phyloP scores from a whole-genome alignment of 2,888 invertebrate species.

The Gibbula magus region DNA sequence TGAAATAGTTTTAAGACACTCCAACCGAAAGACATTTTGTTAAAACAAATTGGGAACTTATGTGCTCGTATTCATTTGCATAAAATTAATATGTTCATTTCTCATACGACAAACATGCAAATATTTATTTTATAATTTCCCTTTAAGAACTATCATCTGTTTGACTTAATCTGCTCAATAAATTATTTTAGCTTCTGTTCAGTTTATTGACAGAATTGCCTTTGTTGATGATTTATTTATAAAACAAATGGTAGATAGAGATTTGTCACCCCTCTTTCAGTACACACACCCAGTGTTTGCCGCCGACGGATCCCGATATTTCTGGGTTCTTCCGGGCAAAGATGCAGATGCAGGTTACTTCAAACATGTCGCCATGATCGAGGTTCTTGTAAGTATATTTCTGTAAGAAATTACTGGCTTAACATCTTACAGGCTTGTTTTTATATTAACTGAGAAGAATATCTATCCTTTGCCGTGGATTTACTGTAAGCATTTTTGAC shows the following conservation, averaged over 20 bases:
- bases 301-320: constrained; percentile 64
- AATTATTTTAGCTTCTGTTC: too few relatives aligned
- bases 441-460: too few relatives aligned
- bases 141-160: too few relatives aligned
- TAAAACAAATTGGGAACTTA: too few relatives aligned
- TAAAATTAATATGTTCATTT: too few relatives aligned
- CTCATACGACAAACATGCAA: too few relatives aligned
- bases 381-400: constrained; percentile 58
- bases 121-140: too few relatives aligned
- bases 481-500: too few relatives aligned
- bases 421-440: background rate
- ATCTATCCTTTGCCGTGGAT: background rate
- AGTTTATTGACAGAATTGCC: background rate
- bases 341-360: constrained; percentile 70
- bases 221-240: background rate
- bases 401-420: background rate
- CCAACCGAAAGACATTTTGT: too few relatives aligned
- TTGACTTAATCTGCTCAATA: too few relatives aligned
- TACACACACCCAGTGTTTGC: constrained; percentile 54
- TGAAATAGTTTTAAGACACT: too few relatives aligned
- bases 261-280: constrained; percentile 32
- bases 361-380: constrained; percentile 74
- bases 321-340: constrained; percentile 72
- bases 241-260: background rate
- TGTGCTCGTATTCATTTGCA: too few relatives aligned